These are phyloP conservation scores for Python bivittatus DNA, from an alignment of 2,113 vertebrate species.

Conservation along the genomic window DNA sequence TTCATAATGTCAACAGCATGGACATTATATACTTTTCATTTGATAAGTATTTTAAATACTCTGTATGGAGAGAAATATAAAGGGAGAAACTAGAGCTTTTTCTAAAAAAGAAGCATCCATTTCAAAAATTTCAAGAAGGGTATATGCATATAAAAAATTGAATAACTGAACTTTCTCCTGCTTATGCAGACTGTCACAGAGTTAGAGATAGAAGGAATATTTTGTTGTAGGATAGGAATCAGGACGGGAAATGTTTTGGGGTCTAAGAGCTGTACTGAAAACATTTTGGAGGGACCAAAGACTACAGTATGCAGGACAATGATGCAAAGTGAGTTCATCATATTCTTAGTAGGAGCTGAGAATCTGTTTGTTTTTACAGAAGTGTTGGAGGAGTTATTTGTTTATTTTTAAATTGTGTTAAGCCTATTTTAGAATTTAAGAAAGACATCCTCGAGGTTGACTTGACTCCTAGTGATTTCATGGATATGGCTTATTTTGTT, in stretches of 20 bases:
- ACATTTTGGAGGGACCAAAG: not conserved
- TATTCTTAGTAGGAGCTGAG: no score
- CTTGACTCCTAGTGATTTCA: no score
- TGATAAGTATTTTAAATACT: not conserved
- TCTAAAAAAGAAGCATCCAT: not conserved
- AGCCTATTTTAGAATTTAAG: no score
- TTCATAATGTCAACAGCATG: not conserved
- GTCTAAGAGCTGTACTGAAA: not conserved
- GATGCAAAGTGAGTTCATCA: no score
- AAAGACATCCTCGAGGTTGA: no score
- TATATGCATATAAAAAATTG: not conserved
- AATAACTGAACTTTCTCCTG: not conserved
- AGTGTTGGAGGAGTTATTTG: no score
- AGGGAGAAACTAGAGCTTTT: not conserved
- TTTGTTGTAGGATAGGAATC: not conserved
- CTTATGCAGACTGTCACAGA: not conserved
- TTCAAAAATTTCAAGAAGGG: not conserved
- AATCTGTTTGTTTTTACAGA: no score
- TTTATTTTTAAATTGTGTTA: no score
- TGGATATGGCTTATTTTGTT: no score
- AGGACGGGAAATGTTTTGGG: not conserved
- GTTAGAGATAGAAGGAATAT: not conserved
- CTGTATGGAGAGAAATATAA: not conserved
- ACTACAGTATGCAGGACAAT: not conserved
- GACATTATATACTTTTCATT: not conserved